Conservation (phyloP, 2,888 invertebrate genomes). For the Rhamphomyia laevipes region DNA sequence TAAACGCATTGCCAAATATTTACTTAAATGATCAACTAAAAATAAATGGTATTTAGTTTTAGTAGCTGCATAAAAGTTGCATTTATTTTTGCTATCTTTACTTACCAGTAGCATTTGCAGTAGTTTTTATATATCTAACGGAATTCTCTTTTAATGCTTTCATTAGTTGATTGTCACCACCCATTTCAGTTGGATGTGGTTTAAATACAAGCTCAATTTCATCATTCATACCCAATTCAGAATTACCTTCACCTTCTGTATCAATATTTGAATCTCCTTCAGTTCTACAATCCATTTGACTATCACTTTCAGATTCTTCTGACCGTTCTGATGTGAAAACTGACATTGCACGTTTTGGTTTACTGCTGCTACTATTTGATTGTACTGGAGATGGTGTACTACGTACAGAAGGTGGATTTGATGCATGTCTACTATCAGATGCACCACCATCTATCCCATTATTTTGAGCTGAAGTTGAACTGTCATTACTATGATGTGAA, state of each 20-base stretch:
- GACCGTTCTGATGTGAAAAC: constrained; percentile 55
- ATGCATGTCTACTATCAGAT: constrained; percentile 32
- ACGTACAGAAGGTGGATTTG: constrained; percentile 55
- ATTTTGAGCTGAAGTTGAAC: constrained; percentile 35
- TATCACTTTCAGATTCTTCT: constrained; percentile 54
- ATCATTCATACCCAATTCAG: constrained; percentile 65
- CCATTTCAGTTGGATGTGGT: constrained; percentile 90
- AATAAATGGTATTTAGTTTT: constrained; percentile 18
- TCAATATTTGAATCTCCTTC: constrained; percentile 74
- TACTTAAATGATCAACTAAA: constrained; percentile 90
- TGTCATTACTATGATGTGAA: constrained; percentile 36
- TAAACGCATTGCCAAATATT: constrained; percentile 86
- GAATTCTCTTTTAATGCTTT: constrained; percentile 75
- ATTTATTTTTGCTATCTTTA: not conserved
- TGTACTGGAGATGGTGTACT: constrained; percentile 65
- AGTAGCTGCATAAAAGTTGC: too few relatives aligned
- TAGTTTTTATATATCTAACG: constrained; percentile 88
- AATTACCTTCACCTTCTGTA: constrained; percentile 65
- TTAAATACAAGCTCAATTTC: constrained; percentile 95
- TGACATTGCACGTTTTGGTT: constrained; percentile 57
- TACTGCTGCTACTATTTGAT: constrained; percentile 56
- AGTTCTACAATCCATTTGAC: constrained; percentile 52
- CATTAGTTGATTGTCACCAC: constrained; percentile 70
- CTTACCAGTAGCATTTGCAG: constrained; percentile 86
- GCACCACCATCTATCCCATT: constrained; percentile 37